Evolutionary conservation across 2,888 invertebrate species (phyloP).

Genomic region (Leptinotarsa juncta): DNA sequence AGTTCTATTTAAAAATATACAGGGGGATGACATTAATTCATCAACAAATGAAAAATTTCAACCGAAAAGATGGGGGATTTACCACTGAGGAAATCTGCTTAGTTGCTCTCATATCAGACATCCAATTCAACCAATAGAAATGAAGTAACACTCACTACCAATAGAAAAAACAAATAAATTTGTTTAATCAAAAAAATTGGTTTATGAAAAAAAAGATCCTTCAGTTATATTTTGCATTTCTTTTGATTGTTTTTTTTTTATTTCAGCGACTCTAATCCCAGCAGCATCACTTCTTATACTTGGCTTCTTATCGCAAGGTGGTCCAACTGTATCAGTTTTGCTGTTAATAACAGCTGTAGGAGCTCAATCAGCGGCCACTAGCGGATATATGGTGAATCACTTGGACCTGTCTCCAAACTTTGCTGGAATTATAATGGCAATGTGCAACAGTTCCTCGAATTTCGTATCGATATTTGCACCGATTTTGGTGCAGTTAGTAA

Average conservation of each 20-base stretch:
- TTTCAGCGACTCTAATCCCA: constrained; percentile 23
- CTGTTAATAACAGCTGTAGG: constrained; percentile 25
- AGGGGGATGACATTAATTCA: no score
- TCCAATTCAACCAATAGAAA: no score
- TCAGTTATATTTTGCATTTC: neutral
- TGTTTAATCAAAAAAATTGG: no score
- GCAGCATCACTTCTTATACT: constrained; percentile 21
- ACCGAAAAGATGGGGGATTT: no score
- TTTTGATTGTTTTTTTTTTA: neutral
- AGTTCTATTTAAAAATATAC: no score
- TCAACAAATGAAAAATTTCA: no score
- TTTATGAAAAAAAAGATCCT: neutral
- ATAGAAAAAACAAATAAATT: no score
- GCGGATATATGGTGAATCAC: constrained; percentile 27
- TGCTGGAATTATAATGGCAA: constrained; percentile 29
- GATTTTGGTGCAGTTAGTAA: constrained; percentile 23
- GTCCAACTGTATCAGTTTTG: constrained; percentile 21
- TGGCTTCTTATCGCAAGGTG: constrained; percentile 18
- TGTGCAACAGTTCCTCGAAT: constrained; percentile 15
- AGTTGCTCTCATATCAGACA: no score
- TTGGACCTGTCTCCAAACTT: constrained; percentile 33
- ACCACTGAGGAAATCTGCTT: no score
- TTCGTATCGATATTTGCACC: constrained; percentile 29
- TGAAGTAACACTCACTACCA: no score
- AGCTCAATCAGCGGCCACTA: neutral